These are phyloP conservation scores for Hypanus sabinus DNA, from an alignment of 2,113 vertebrate species.

Conservation along the genomic window DNA sequence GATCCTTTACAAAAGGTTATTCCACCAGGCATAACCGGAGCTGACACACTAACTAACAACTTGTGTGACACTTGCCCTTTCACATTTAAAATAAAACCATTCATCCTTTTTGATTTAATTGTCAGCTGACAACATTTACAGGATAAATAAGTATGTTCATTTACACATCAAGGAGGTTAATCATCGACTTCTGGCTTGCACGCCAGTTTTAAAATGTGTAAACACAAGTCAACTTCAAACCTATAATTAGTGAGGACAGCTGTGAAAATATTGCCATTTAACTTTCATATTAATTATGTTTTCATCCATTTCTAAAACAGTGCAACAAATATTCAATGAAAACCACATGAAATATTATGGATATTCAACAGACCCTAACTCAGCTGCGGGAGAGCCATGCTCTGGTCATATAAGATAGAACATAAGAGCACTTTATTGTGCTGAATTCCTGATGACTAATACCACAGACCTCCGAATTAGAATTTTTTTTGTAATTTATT, in stretches of 20 bases:
- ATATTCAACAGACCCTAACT: not conserved
- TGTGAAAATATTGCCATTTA: not conserved
- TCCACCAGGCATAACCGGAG: not conserved
- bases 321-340: not conserved
- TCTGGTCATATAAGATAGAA: not conserved
- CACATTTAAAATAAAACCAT: not conserved
- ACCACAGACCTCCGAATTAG: not conserved
- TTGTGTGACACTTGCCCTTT: not conserved
- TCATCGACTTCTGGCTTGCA: not conserved
- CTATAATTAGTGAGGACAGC: too few relatives aligned
- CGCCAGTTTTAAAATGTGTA: not conserved
- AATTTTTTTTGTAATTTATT: too few relatives aligned
- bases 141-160: not conserved
- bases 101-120: not conserved
- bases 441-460: not conserved
- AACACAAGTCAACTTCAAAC: not conserved
- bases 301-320: not conserved
- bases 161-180: not conserved
- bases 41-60: not conserved
- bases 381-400: not conserved
- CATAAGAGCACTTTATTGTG: not conserved
- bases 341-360: not conserved
- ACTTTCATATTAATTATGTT: not conserved
- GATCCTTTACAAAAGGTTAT: slow-evolving; percentile 3
- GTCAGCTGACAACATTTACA: slow-evolving; percentile 4